Base-by-base conservation (phyloP, 2,797 vertebrate genomes). In the Pseudotriccus pelzelni region DNA sequence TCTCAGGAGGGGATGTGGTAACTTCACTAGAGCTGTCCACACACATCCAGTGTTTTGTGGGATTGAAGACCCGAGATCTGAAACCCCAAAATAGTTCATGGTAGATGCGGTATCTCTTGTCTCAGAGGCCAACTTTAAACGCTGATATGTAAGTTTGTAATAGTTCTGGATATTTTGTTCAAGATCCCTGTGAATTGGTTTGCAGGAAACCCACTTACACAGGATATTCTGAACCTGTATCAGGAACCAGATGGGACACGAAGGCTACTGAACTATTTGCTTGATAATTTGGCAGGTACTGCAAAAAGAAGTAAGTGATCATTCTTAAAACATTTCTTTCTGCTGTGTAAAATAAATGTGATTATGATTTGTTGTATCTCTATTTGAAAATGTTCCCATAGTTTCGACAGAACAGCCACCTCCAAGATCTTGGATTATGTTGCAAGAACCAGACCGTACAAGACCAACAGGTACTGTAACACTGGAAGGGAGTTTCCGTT, bases 261-360 rank as follows among this genome's bases (percentile, higher is more conserved):
- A 96, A 98, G 99, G 98, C 98, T 99, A 97, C 98, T 99, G 97
- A 99, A 98, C 98, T 99, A 99, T 98, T 99, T 99, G 98, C 98
- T 99, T 98, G 99, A 99, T 99, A 99, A 99, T 98, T 99, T 99
- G 97, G 99, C 99, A 98, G 99, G 99, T 97, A 98, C 99, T 98
- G 99, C 99, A 98, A 99, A 99, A 98, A 99, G 99, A 98, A 98
- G 99, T 99, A 98, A 99, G 99, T 99, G 95, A 84, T 95, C 75
- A 84, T 97, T 97, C 88, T 86, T 96, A 56, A 86, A 92, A 89
- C 44, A 90, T 95, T 91, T 90, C 60, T 89, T 96, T 94, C 68
- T 93, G 89, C 37, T 76, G 63, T 87, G 73, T 91, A 89, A 91
- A 85, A 84, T 85, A 52, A 96, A 66, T 90, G 89, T 96, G 97